phyloP scores from a whole-genome alignment of 2,113 vertebrate species.

The Passer montanus region DNA sequence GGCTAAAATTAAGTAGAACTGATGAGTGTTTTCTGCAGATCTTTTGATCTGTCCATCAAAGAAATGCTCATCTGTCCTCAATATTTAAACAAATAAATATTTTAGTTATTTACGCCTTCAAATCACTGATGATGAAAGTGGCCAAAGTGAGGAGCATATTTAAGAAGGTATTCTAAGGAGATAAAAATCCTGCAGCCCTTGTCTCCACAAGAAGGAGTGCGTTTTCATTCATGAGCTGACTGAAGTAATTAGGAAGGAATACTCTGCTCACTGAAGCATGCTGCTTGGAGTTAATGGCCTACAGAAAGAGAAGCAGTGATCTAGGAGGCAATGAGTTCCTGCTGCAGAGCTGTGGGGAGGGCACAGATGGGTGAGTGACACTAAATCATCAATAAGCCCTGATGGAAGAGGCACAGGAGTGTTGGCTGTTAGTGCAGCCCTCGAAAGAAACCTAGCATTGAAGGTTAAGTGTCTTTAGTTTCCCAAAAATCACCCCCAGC shows the following conservation, averaged over 20 bases:
- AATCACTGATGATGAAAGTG: background rate
- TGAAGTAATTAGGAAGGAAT: conserved; percentile 10
- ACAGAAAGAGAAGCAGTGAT: background rate
- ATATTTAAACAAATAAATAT: background rate
- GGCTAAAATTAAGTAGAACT: background rate
- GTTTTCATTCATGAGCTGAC: background rate
- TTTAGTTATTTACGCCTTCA: background rate
- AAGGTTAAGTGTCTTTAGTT: background rate
- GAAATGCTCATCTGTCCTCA: background rate
- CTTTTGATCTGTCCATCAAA: background rate
- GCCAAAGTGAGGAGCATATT: background rate
- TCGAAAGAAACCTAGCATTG: background rate
- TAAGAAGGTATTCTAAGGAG: background rate
- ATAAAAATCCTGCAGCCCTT: background rate
- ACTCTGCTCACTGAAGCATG: background rate
- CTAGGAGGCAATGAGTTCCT: background rate
- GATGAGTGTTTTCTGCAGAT: background rate
- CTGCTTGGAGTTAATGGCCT: background rate
- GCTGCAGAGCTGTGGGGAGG: background rate
- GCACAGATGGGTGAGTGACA: background rate
- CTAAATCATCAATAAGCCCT: background rate
- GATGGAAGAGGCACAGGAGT: background rate
- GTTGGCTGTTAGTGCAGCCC: background rate
- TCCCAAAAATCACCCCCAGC: background rate
- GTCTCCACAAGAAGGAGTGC: background rate